phyloP scores from a whole-genome alignment of 2,113 vertebrate genomes.

The Ptychochromis oligacanthus region DNA sequence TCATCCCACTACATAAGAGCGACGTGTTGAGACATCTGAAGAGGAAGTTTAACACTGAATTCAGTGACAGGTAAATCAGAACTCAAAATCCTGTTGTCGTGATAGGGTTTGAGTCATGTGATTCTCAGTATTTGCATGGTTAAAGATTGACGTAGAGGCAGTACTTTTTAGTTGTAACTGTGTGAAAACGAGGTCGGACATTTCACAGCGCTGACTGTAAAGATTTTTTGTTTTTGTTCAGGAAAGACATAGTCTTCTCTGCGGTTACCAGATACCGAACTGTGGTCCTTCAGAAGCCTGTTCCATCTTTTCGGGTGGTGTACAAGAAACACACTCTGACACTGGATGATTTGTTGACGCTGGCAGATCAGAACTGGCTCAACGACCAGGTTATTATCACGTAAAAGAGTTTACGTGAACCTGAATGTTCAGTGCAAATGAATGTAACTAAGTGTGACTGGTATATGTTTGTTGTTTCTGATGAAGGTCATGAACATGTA shows the following conservation, averaged over 20 bases:
- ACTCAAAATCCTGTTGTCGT: neutral
- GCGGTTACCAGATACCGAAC: conserved; percentile 86
- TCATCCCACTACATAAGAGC: conserved; percentile 88
- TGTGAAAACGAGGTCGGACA: fast-evolving
- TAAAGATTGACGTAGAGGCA: no score
- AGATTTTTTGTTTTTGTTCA: conserved; percentile 34
- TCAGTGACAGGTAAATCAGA: conserved; percentile 84
- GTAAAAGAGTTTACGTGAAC: neutral
- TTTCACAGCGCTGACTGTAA: neutral
- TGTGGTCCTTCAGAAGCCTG: conserved; percentile 78
- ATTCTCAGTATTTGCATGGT: no score
- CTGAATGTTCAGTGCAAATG: neutral
- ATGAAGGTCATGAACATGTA: conserved; percentile 98
- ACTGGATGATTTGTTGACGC: conserved; percentile 91
- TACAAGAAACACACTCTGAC: conserved; percentile 96
- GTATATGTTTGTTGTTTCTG: neutral
- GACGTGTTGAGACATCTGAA: conserved; percentile 89
- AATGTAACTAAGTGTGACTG: neutral
- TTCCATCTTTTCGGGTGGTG: conserved; percentile 87
- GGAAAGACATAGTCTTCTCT: conserved; percentile 84
- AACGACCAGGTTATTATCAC: conserved; percentile 91
- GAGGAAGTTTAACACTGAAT: conserved; percentile 86
- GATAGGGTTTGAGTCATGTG: neutral
- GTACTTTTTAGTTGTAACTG: neutral
- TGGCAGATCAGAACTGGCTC: conserved; percentile 96